Evolutionary conservation across 2,888 invertebrate genomes (phyloP).

Genomic region (Polylopha cassiicola): DNA sequence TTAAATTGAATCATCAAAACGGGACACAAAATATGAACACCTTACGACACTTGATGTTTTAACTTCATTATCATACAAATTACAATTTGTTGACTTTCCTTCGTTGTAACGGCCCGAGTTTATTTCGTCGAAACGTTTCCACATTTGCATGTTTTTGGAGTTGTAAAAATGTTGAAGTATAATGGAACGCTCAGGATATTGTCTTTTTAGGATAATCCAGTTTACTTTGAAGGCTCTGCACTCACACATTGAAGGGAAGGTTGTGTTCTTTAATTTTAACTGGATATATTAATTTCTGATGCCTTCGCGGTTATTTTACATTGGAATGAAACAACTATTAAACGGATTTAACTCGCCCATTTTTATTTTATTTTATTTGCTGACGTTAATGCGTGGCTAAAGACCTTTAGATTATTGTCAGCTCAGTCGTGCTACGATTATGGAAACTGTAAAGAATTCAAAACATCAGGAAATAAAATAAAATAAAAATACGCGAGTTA

Average conservation of each 20-base stretch:
- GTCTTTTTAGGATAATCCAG: too few relatives aligned
- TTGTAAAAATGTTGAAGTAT: slow-evolving; percentile 11
- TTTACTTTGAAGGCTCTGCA: slow-evolving; percentile 11
- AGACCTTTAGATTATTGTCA: too few relatives aligned
- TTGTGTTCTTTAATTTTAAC: too few relatives aligned
- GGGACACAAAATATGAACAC: slow-evolving; percentile 33
- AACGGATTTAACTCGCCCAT: neutral
- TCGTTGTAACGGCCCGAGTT: slow-evolving; percentile 33
- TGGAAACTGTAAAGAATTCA: too few relatives aligned
- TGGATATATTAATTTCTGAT: too few relatives aligned
- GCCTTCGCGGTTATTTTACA: too few relatives aligned
- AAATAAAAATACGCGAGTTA: too few relatives aligned
- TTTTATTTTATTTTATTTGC: neutral
- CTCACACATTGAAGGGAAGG: too few relatives aligned
- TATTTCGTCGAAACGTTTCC: slow-evolving; percentile 22
- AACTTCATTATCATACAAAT: slow-evolving; percentile 67
- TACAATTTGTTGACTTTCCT: slow-evolving; percentile 58
- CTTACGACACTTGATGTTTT: slow-evolving; percentile 46
- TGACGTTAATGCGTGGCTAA: too few relatives aligned
- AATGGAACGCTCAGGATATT: slow-evolving; percentile 12
- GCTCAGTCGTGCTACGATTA: too few relatives aligned
- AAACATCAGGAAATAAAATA: too few relatives aligned
- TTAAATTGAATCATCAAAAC: too few relatives aligned
- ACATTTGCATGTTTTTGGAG: slow-evolving; percentile 17
- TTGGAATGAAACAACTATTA: neutral